A percentile compares a stretch with the other conserved stretches of the same genome.
These are phyloP conservation scores for Eunapius fragilis DNA, from an alignment of 37 sponge, comb jelly and placozoan species.

Conservation along the genomic window DNA sequence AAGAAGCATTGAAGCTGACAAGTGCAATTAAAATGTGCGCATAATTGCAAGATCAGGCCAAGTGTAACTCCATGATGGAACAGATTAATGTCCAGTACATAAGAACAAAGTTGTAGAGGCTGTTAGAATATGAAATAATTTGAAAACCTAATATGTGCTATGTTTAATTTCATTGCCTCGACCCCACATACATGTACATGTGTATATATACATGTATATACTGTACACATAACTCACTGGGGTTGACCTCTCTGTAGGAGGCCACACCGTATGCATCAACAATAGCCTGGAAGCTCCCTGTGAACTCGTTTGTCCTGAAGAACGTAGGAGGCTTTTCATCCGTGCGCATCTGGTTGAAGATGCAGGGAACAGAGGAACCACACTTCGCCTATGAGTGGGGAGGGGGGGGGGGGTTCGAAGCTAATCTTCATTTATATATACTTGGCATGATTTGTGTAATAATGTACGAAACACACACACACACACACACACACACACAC, in stretches of 20 bases:
- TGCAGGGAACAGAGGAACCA: constrained; percentile 71
- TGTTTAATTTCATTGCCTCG: not conserved
- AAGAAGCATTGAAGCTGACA: too few species aligned
- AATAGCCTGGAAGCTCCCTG: constrained; percentile 79
- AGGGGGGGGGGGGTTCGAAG: not conserved
- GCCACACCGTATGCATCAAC: constrained; percentile 90
- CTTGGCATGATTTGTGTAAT: not conserved
- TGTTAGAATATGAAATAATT: too few species aligned
- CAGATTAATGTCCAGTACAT: too few species aligned
- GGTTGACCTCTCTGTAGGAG: constrained; percentile 80
- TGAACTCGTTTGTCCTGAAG: constrained; percentile 78
- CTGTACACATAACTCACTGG: constrained; percentile 49
- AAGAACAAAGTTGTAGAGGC: too few species aligned
- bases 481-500: not conserved
- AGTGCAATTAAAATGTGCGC: too few species aligned
- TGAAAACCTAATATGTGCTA: too few species aligned
- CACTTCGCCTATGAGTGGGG: constrained; percentile 34
- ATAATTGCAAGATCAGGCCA: too few species aligned
- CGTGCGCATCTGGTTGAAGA: constrained; percentile 74
- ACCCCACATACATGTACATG: too few species aligned
- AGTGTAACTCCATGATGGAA: too few species aligned
- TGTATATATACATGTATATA: not conserved
- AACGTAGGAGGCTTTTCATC: constrained; percentile 69
- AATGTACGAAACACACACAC: not conserved
- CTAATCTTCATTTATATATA: not conserved